Base-by-base conservation (phyloP, 2,888 invertebrate species). In the Sminthurinus aureus region DNA sequence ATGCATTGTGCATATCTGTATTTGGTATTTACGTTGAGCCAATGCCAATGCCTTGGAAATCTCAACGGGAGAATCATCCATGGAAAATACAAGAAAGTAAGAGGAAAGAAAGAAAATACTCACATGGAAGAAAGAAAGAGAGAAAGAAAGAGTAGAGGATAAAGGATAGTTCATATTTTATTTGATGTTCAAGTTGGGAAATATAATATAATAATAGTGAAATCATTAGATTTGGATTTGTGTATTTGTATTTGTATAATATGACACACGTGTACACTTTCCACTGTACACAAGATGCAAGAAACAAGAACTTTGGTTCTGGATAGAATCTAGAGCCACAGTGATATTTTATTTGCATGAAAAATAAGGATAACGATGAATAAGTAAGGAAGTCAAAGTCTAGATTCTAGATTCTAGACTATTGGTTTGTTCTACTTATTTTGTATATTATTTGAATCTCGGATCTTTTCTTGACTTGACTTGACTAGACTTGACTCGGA, bases 171-270 rank as follows among this genome's bases (percentile, higher is more conserved):
- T 20, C 67, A 69, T 69, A 22, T 69, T 69, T 22, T 69, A 58
- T 58, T 58, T 58, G 58, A 58, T 58, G 58, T 15, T 58, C 18
- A 18, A 13, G 58, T 58, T 58, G 58, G 58, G 58, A 58, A 58
- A 58, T 58, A 58, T 9, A 58, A 9, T 15, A 9, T 58, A 38
- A 38, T 38, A 38, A 6, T 38, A 38, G 2, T 2, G 58, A 58
- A 69, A 69, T 69, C 67, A 69, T 69, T 69, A 22, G 67, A 69
- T 69, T 69, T 3, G 9, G 58, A 58, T 58, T 13, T 58, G 58
- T 58, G 9, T 52, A 13, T 52, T 8, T 52, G 52, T 13, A 52
- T 52, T 2, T 58, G 13, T 58, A 58, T 58, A 58, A 13, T 15
- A 13, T 15, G 58, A 9, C 58, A 58, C 15, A 58, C 58, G 18